Base-by-base conservation (phyloP, 1,140 invertebrate species). In the Chironomus tepperi region DNA sequence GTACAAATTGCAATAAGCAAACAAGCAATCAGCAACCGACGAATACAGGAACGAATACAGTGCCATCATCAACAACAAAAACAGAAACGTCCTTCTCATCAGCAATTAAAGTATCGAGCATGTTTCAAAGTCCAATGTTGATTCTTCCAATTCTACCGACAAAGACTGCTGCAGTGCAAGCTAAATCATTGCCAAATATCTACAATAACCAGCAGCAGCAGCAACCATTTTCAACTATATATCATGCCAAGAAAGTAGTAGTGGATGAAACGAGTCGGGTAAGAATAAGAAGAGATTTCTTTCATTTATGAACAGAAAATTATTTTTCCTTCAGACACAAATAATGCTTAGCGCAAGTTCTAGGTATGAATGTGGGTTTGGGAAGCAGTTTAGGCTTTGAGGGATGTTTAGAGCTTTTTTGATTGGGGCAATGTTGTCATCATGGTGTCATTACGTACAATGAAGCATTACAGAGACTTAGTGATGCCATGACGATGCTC, bases 1-100 rank as follows among this genome's bases (percentile, higher is more conserved):
- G 65, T 19, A 18, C 65, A 9, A 70, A 70, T 70, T 70, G 65
- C 65, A 70, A 21, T 70, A 70, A 19, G 16, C 65, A 70, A 70
- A 10, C 65, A 21, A 18, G 18, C 19, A 70, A 21, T 21, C 65
- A 70, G 65, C 65, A 70, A 70, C 9, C 8, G 19, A 70, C 65
- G 19, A 19, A 15, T 18, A 70, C 64, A n/a, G n/a, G 15, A 70
- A 70, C 9, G 9, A 8, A 16, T 67, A 7, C 9, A 70, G 19
- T 16, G 65, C 3, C 65, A 19, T 70, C 65, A 70, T 21, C 65
- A 18, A 19, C 16, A 7, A 12, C 47, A 57, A 57, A 10, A 57
- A 12, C 47, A 57, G 47, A 10, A 57, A n/a, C 47, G n/a, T 15
- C 18, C 16, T 21, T 21, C 16, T 70, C 65, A 70, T 70, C 65